A percentile compares a stretch with the other conserved stretches of the same genome.
Conservation (phyloP, 1,140 invertebrate species). For the honey bee (Apis mellifera) region DNA sequence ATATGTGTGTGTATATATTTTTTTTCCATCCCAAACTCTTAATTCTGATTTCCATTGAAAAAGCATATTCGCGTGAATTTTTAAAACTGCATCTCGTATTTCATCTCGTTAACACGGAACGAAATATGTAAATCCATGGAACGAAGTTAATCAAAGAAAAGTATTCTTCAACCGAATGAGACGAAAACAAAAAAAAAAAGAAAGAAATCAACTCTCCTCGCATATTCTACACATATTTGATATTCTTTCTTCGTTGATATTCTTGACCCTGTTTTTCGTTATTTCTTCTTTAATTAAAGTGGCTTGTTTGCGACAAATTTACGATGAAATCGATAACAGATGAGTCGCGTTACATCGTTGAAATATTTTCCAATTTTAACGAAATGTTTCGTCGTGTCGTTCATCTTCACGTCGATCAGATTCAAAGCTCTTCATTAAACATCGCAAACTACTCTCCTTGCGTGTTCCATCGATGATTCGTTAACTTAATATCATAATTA, state of each 20-base stretch:
- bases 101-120: background rate
- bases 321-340: background rate
- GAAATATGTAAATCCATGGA: background rate
- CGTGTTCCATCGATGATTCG: background rate
- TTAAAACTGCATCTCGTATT: background rate
- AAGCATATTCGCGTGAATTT: background rate
- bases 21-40: too few relatives aligned
- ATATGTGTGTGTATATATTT: too few relatives aligned
- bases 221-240: background rate
- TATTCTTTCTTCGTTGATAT: background rate
- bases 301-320: background rate
- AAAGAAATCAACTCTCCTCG: background rate
- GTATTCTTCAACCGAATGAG: background rate
- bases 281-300: background rate
- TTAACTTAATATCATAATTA: constrained; percentile 16
- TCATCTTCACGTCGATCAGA: background rate
- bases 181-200: background rate
- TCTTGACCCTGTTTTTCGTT: background rate
- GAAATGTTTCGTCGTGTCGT: background rate
- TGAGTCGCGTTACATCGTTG: background rate
- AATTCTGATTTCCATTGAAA: too few relatives aligned
- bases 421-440: background rate
- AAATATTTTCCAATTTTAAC: background rate
- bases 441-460: background rate
- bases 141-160: background rate